Conservation (phyloP, 2,797 vertebrate genomes). For the Notamacropus eugenii region DNA sequence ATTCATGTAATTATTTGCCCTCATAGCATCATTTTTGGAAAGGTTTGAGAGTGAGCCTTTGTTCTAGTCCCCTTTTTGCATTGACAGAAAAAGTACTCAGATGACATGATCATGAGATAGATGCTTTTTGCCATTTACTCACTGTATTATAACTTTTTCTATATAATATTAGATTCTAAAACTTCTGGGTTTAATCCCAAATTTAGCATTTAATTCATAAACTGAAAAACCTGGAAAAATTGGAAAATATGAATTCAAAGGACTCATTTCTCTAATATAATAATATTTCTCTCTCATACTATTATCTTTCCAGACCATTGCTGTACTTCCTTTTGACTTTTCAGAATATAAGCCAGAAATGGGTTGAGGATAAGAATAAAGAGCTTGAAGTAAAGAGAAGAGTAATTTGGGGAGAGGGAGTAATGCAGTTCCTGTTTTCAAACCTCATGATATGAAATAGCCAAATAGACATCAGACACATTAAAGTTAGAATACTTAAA, state of each 20-base stretch:
- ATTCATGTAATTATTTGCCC: constrained; percentile 30
- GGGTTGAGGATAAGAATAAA: constrained; percentile 13
- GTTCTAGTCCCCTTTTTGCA: background rate
- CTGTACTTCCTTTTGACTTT: constrained; percentile 6
- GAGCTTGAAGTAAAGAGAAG: background rate
- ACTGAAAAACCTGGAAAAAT: background rate
- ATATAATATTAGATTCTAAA: constrained; percentile 29
- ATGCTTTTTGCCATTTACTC: constrained; percentile 25
- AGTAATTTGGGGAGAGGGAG: background rate
- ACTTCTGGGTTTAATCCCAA: constrained; percentile 26
- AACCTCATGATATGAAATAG: constrained; percentile 17
- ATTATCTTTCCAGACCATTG: background rate
- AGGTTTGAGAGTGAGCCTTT: constrained; percentile 7
- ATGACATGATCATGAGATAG: background rate
- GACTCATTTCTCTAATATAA: background rate
- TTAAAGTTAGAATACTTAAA: constrained; percentile 27
- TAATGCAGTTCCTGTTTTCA: constrained; percentile 39
- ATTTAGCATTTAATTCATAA: constrained; percentile 40
- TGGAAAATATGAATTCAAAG: constrained; percentile 23
- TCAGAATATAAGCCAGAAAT: constrained; percentile 37
- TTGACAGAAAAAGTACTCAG: background rate
- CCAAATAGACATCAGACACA: background rate
- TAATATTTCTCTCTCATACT: background rate
- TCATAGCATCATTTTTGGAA: constrained; percentile 39
- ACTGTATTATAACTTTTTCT: constrained; percentile 11